Evolutionary conservation across 2,888 invertebrate species (phyloP).

Genomic region (Calliopum simillimum): DNA sequence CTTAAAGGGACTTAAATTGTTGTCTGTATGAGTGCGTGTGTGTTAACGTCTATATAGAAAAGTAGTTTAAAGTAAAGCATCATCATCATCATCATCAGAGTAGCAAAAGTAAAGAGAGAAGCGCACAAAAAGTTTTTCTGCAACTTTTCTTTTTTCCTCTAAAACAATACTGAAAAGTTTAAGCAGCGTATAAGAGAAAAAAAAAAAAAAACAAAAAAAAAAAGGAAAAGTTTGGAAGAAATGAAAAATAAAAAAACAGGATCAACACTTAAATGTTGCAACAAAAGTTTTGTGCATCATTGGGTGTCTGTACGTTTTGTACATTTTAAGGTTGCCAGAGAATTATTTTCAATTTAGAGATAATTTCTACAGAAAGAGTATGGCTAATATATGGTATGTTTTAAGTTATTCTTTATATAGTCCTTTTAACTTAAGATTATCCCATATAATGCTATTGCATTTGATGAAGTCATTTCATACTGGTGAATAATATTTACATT

Average conservation of each 20-base stretch:
- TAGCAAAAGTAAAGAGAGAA: conserved; percentile 32
- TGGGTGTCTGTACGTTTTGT: neutral
- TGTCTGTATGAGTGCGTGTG: conserved; percentile 15
- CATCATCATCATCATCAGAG: too few species aligned
- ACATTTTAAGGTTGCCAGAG: neutral
- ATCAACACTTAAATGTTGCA: conserved; percentile 29
- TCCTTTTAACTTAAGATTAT: too few species aligned
- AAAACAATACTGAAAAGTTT: conserved; percentile 52
- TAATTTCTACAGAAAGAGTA: too few species aligned
- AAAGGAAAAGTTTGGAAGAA: conserved; percentile 11
- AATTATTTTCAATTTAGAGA: too few species aligned
- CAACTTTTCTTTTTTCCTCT: conserved; percentile 33
- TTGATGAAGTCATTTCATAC: too few species aligned
- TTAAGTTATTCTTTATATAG: too few species aligned
- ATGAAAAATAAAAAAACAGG: neutral
- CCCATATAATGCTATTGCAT: too few species aligned
- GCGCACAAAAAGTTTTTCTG: conserved; percentile 31
- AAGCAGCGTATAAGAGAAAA: conserved; percentile 44
- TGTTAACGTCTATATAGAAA: conserved; percentile 37
- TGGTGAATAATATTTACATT: too few species aligned
- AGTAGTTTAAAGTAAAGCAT: conserved; percentile 58
- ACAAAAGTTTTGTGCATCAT: conserved; percentile 22
- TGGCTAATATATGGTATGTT: too few species aligned
- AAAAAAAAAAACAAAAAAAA: conserved; percentile 42
- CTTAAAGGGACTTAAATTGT: conserved; percentile 46